Evolutionary conservation across 2,113 vertebrate species (phyloP).

Genomic region (Cygnus buccinator): DNA sequence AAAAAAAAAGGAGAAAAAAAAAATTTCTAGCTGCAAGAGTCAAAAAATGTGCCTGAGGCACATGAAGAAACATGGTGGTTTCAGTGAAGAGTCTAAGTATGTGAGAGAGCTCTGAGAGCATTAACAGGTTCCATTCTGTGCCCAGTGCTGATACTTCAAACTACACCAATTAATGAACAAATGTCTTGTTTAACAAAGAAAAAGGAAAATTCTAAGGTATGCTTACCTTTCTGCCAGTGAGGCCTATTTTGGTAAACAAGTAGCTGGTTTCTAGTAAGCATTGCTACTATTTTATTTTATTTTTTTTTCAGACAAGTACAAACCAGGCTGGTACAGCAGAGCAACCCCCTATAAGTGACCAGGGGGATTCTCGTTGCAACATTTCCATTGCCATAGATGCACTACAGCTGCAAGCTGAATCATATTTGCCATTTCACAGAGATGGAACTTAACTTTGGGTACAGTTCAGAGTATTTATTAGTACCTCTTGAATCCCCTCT

Average conservation of each 20-base stretch:
- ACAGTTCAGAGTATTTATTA: not conserved
- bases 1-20: too few relatives aligned
- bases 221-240: not conserved
- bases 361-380: not conserved
- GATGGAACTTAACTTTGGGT: not conserved
- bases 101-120: not conserved
- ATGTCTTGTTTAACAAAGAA: not conserved
- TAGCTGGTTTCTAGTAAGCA: not conserved
- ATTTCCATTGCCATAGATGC: not conserved
- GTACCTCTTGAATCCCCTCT: not conserved
- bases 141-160: not conserved
- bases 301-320: not conserved
- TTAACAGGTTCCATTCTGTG: not conserved
- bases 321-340: not conserved
- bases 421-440: not conserved
- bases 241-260: not conserved
- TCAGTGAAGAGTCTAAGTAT: not conserved
- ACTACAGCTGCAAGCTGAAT: not conserved
- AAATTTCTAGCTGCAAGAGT: not conserved
- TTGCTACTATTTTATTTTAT: not conserved
- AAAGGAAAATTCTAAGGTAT: not conserved
- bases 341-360: not conserved
- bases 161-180: not conserved
- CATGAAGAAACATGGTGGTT: accelerated
- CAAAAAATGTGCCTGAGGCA: not conserved